Conservation (phyloP, 2,797 vertebrate genomes). For the Hydrophis major region DNA sequence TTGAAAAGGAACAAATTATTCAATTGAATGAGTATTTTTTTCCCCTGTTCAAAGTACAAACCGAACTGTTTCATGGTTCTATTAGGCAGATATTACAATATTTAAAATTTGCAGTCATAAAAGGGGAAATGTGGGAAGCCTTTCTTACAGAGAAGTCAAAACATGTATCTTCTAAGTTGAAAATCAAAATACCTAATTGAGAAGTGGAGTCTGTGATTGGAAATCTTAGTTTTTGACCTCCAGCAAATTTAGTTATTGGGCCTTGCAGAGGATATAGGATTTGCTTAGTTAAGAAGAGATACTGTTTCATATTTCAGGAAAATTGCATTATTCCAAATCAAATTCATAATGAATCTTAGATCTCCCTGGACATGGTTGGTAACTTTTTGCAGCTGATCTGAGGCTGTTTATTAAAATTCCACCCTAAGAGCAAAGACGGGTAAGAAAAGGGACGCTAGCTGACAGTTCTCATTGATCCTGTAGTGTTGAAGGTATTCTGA, state of each 20-base stretch:
- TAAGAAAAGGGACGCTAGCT: conserved; percentile 29
- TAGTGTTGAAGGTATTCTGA: conserved; percentile 42
- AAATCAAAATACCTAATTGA: neutral
- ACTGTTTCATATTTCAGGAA: conserved; percentile 34
- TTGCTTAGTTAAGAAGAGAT: neutral
- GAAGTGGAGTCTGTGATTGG: neutral
- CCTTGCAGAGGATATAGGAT: neutral
- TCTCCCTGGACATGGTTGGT: conserved; percentile 56
- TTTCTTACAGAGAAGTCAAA: conserved; percentile 40
- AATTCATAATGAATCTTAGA: conserved; percentile 53
- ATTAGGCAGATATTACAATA: conserved; percentile 31
- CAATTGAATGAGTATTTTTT: conserved; percentile 33
- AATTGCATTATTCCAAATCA: conserved; percentile 35
- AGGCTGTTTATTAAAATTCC: conserved; percentile 67
- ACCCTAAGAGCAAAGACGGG: conserved; percentile 10
- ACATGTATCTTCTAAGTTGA: conserved; percentile 8
- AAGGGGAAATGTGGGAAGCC: conserved; percentile 31
- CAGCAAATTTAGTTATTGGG: neutral
- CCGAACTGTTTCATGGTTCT: conserved; percentile 28
- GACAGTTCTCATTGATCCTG: conserved; percentile 48
- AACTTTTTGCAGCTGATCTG: conserved; percentile 71
- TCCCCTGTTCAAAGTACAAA: conserved; percentile 29
- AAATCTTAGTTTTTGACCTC: neutral
- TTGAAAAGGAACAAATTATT: conserved; percentile 29
- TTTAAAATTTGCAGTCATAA: conserved; percentile 46